Evolutionary conservation across 2,113 vertebrate genomes (phyloP), one percentile per base, ranked within the genome.

Genomic region (Triplophysa rosa): DNA sequence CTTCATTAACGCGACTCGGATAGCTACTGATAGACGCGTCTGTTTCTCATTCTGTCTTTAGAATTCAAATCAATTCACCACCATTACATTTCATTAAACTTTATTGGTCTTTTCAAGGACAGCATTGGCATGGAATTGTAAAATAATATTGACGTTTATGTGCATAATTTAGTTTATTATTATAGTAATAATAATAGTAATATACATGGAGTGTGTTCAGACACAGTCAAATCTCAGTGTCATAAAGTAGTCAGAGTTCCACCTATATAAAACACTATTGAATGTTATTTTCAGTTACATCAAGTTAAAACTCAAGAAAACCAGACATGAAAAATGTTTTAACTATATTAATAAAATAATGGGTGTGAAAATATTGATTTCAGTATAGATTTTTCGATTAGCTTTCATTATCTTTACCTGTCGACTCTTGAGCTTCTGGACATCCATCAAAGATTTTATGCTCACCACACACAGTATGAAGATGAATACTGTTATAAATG

Each of bases 21-120:
- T 12, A 74, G 23, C 58, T 47, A 63, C 58, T 74, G 71, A 74
- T 74, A 26, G 71, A 74, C 24, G 71, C 58, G 47, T 63, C 42
- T 68, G 56, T 64, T 59, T 33, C 24, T 64, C 24, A 52, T 23
- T 79, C 26, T 52, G 8, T 61, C 54, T 58, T 45, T 12, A 45
- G 42, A 37, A 2, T 69, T 63, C 56, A 52, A 52, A 52, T 58
- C 54, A n/a, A n/a, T 58, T 21, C 54, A 58, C 19, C 5, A n/a
- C n/a, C 54, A 62, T 62, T 74, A 10, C 37, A 26, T 17, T 74
- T 63, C 29, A 40, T 37, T 59, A 14, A 45, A 8, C 21, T 58
- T 37, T 54, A 69, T 52, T 69, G 16, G 16, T 71, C 8, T 37
- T 19, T 71, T 49, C 33, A 33, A 56, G 17, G n/a, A 56, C 11